These are phyloP conservation scores for Branchipolynoe longqiensis DNA, from an alignment of 2,888 invertebrate species.

Conservation along the genomic window DNA sequence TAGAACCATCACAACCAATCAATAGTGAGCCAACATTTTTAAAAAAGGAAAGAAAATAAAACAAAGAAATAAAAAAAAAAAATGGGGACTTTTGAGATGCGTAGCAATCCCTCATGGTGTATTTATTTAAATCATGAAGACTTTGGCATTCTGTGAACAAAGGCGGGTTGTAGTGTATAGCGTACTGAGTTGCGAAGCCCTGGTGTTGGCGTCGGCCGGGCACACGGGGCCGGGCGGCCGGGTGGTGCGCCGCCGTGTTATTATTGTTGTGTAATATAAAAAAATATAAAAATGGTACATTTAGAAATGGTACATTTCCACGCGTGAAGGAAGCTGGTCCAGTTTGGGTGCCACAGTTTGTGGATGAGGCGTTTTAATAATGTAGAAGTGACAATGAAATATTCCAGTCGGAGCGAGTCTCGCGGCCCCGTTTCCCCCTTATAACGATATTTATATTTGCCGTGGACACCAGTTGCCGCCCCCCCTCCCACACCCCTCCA, in stretches of 20 bases:
- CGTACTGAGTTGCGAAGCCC: constrained; percentile 2
- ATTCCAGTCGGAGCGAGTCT: constrained; percentile 53
- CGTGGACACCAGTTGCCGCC: background rate
- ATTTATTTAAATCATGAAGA: background rate
- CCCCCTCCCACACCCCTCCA: background rate
- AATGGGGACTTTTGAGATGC: background rate
- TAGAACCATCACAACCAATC: background rate
- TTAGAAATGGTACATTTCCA: constrained; percentile 54
- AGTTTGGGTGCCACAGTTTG: too few species aligned
- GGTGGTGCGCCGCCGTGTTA: background rate
- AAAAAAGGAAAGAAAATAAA: too few species aligned
- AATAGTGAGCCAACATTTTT: background rate
- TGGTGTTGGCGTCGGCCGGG: background rate
- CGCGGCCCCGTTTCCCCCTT: constrained; percentile 22
- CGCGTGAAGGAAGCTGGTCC: background rate
- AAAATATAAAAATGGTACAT: too few species aligned
- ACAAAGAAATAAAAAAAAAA: constrained; percentile 2
- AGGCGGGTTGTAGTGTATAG: background rate
- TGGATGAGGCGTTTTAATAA: constrained; percentile 27
- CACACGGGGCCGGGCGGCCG: background rate
- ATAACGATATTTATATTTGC: constrained; percentile 16
- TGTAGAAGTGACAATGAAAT: constrained; percentile 30
- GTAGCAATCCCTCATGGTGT: background rate
- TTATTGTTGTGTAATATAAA: constrained; percentile 50
- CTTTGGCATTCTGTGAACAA: constrained; percentile 29